Percentiles rank a stretch among this genome's conserved stretches.
These are phyloP conservation scores for Gallinago nigripennis DNA, from an alignment of 2,797 vertebrate genomes.

Conservation along the genomic window DNA sequence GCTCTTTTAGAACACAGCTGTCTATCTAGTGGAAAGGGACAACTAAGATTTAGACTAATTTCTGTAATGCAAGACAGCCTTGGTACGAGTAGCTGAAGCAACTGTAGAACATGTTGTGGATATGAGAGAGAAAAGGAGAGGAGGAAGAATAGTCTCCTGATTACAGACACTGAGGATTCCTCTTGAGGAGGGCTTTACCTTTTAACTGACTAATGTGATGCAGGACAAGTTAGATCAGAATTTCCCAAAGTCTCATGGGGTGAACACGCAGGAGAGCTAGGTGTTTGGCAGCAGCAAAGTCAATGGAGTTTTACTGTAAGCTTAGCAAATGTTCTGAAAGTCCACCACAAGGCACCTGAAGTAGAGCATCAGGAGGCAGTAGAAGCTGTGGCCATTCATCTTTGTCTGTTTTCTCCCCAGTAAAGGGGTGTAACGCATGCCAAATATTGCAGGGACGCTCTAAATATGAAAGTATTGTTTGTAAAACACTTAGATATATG, in stretches of 20 bases:
- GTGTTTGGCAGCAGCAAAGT: background rate
- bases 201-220: background rate
- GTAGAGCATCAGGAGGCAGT: background rate
- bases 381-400: background rate
- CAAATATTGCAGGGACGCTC: background rate
- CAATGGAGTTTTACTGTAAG: background rate
- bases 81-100: background rate
- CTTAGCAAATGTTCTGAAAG: background rate
- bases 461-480: background rate
- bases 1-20: slow-evolving; percentile 5
- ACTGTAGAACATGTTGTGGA: background rate
- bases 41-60: slow-evolving; percentile 7
- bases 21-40: background rate
- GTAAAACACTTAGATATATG: background rate
- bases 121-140: background rate
- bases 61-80: background rate
- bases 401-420: background rate
- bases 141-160: background rate
- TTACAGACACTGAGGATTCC: background rate
- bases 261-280: background rate
- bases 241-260: background rate
- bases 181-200: background rate
- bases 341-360: background rate
- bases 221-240: background rate
- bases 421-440: background rate